Conservation (phyloP, 2,797 vertebrate genomes). For the Falco naumanni region DNA sequence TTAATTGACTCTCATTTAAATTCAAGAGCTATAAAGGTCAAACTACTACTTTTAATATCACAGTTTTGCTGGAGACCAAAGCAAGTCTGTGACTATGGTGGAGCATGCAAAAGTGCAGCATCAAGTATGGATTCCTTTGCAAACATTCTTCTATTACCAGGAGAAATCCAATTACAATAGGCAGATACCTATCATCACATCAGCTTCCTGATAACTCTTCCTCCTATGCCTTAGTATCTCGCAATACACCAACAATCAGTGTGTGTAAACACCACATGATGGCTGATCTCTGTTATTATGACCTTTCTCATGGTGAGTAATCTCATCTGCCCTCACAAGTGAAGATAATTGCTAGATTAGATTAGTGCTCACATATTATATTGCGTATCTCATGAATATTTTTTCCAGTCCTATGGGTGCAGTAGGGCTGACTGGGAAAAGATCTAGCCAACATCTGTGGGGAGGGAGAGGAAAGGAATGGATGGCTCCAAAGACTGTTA, state of each 20-base stretch:
- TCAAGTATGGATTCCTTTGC: neutral
- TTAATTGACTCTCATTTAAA: neutral
- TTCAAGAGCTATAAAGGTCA: neutral
- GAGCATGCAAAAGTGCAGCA: neutral
- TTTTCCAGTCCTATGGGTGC: neutral
- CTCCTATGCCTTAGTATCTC: neutral
- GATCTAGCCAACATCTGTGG: neutral
- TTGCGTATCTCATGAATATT: neutral
- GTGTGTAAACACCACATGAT: constrained; percentile 63
- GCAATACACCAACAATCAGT: constrained; percentile 24
- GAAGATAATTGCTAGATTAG: constrained; percentile 52
- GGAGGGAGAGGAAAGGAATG: neutral
- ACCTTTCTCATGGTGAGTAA: constrained; percentile 58
- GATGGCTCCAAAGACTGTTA: neutral
- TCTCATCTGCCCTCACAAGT: constrained; percentile 47
- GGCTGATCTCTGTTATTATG: constrained; percentile 48
- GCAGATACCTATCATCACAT: constrained; percentile 46
- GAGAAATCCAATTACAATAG: constrained; percentile 44
- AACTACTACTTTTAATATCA: neutral
- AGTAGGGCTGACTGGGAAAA: neutral
- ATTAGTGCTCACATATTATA: constrained; percentile 21
- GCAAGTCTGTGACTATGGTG: neutral
- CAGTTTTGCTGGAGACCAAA: neutral
- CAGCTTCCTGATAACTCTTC: constrained; percentile 12
- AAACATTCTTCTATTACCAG: constrained; percentile 19